Conservation (phyloP, 2,888 invertebrate genomes). For the Kuschelorhynchus macadamiae region DNA sequence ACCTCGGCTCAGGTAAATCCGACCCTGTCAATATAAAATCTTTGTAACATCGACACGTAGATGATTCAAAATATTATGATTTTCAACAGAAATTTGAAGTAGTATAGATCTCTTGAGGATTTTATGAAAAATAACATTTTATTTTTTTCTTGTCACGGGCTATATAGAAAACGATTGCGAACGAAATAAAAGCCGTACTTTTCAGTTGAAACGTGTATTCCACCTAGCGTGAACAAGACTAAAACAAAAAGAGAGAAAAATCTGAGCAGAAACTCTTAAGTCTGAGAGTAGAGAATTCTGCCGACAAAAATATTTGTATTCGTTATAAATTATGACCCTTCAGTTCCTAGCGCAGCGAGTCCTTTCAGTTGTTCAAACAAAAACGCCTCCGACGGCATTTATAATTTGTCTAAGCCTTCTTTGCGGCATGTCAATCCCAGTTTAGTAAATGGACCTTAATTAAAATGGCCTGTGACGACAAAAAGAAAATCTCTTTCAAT, state of each 20-base stretch:
- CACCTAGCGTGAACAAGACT: too few relatives aligned
- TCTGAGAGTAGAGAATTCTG: conserved; percentile 25
- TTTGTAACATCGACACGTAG: too few relatives aligned
- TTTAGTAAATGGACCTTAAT: conserved; percentile 47
- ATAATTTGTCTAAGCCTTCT: conserved; percentile 44
- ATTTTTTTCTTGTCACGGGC: too few relatives aligned
- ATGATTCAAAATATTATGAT: too few relatives aligned
- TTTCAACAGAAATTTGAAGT: too few relatives aligned
- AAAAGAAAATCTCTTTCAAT: conserved; percentile 43
- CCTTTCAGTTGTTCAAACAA: conserved; percentile 42
- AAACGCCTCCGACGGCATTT: conserved; percentile 41
- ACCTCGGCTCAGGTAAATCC: too few relatives aligned
- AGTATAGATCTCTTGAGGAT: too few relatives aligned
- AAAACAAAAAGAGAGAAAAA: neutral
- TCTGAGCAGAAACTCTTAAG: conserved; percentile 21
- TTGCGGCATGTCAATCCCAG: conserved; percentile 46
- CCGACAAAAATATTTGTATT: conserved; percentile 35
- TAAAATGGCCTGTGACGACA: conserved; percentile 44
- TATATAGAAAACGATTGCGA: too few relatives aligned
- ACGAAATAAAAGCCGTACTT: too few relatives aligned
- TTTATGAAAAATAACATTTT: too few relatives aligned
- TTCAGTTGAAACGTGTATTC: too few relatives aligned
- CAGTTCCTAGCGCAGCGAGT: conserved; percentile 34
- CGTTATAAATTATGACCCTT: conserved; percentile 42
- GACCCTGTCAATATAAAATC: too few relatives aligned